Conservation (phyloP, 2,797 vertebrate genomes). For the Bryconaethiops microstoma region DNA sequence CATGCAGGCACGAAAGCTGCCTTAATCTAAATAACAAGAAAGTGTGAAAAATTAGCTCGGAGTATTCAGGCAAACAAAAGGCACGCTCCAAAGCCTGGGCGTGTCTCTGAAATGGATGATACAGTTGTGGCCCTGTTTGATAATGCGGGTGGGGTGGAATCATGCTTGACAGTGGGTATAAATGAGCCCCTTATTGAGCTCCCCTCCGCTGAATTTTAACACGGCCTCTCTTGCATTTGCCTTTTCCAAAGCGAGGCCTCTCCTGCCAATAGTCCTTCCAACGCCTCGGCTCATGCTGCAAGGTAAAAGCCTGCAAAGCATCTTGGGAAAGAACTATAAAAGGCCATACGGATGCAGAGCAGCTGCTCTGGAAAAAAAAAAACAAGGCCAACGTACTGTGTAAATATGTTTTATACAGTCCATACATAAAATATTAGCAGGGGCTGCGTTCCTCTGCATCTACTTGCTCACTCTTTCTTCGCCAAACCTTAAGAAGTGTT, state of each 20-base stretch:
- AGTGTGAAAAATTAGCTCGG: neutral
- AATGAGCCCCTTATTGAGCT: neutral
- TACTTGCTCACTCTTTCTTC: neutral
- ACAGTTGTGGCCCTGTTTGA: neutral
- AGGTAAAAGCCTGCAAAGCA: slow-evolving; percentile 3
- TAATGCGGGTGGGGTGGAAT: neutral
- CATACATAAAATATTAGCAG: neutral
- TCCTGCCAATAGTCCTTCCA: neutral
- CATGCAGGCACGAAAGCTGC: neutral
- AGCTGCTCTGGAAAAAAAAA: neutral
- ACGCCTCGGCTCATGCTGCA: neutral
- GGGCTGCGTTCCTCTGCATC: neutral
- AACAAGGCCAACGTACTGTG: neutral
- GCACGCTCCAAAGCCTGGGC: neutral
- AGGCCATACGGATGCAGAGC: neutral
- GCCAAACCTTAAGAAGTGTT: neutral
- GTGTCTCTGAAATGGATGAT: neutral
- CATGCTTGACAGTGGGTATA: neutral
- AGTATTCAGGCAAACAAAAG: neutral
- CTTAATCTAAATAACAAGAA: neutral
- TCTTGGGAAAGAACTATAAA: neutral
- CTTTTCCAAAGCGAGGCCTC: neutral
- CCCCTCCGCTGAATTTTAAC: neutral
- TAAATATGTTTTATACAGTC: neutral
- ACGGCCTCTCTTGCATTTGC: neutral